These are phyloP conservation scores for Tenebrosternarchus preto DNA, from an alignment of 2,113 vertebrate genomes.

Conservation along the genomic window DNA sequence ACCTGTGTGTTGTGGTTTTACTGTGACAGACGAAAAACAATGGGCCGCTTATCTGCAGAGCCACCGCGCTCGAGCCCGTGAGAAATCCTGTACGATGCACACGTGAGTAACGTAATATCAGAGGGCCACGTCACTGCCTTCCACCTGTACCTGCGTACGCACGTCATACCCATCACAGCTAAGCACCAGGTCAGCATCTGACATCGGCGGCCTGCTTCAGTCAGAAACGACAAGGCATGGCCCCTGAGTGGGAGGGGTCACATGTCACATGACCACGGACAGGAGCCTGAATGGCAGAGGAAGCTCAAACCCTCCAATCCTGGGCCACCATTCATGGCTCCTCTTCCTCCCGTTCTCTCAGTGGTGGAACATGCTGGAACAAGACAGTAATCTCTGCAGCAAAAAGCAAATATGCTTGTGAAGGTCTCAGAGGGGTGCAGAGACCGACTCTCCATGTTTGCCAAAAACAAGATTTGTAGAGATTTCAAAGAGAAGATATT, in stretches of 20 bases:
- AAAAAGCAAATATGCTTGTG: conserved; percentile 54
- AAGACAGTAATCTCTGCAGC: conserved; percentile 49
- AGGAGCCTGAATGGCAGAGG: too few species aligned
- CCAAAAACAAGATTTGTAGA: conserved; percentile 55
- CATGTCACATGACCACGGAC: too few species aligned
- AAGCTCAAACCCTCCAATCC: conserved; percentile 26
- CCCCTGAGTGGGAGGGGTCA: neutral
- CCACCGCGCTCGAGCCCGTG: too few species aligned
- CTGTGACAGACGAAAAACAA: neutral
- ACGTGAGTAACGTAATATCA: neutral
- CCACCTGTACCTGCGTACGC: neutral
- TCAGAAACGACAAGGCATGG: neutral
- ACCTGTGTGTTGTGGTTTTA: conserved; percentile 44
- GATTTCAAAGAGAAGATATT: conserved; percentile 20
- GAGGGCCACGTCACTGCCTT: neutral
- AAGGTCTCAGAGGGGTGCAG: conserved; percentile 38
- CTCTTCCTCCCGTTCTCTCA: conserved; percentile 17
- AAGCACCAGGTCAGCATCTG: neutral
- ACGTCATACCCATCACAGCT: too few species aligned
- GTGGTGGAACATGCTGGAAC: conserved; percentile 62
- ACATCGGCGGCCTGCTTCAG: neutral
- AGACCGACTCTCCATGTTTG: conserved; percentile 53
- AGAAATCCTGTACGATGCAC: neutral
- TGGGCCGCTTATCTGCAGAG: neutral
- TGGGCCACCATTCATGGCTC: conserved; percentile 36